phyloP scores from a whole-genome alignment of 2,888 invertebrate genomes.

The Agrotis clavis region DNA sequence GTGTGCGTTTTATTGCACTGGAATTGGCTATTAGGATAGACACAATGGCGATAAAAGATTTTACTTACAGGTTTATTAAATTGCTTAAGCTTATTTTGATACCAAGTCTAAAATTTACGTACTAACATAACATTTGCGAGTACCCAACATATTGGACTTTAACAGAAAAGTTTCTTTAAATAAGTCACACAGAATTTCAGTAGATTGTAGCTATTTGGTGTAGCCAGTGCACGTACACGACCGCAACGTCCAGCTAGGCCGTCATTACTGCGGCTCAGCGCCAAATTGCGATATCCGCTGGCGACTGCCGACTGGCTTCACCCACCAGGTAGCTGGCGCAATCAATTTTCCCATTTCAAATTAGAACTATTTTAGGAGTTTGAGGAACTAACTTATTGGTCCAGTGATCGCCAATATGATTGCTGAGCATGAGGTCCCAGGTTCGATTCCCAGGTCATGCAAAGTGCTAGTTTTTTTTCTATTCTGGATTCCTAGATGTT shows the following conservation, averaged over 20 bases:
- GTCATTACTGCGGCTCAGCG: slow-evolving; percentile 83
- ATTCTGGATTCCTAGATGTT: no score
- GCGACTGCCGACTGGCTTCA: slow-evolving; percentile 54
- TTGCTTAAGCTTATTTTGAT: not conserved
- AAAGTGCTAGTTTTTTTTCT: no score
- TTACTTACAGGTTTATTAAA: not conserved
- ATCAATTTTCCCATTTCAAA: slow-evolving; percentile 60
- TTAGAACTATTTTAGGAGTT: slow-evolving; percentile 43
- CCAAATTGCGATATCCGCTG: slow-evolving; percentile 88
- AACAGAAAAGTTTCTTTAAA: slow-evolving; percentile 52
- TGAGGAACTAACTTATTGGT: no score
- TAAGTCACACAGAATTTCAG: slow-evolving; percentile 64
- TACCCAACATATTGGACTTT: slow-evolving; percentile 11
- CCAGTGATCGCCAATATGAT: no score
- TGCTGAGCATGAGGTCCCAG: no score
- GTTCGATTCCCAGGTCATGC: no score
- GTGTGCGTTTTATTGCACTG: not conserved
- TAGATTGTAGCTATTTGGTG: slow-evolving; percentile 67
- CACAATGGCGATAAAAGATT: not conserved
- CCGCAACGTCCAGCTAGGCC: slow-evolving; percentile 74
- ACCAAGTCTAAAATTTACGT: not conserved
- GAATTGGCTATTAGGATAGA: slow-evolving; percentile 5
- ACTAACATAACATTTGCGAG: slow-evolving; percentile 1
- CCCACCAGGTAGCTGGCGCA: slow-evolving; percentile 52
- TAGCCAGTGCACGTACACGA: slow-evolving; percentile 82